Percentiles rank a stretch among this genome's conserved stretches.
These are phyloP conservation scores for Opisthograptis luteolata DNA, from an alignment of 2,888 invertebrate species.

Conservation along the genomic window DNA sequence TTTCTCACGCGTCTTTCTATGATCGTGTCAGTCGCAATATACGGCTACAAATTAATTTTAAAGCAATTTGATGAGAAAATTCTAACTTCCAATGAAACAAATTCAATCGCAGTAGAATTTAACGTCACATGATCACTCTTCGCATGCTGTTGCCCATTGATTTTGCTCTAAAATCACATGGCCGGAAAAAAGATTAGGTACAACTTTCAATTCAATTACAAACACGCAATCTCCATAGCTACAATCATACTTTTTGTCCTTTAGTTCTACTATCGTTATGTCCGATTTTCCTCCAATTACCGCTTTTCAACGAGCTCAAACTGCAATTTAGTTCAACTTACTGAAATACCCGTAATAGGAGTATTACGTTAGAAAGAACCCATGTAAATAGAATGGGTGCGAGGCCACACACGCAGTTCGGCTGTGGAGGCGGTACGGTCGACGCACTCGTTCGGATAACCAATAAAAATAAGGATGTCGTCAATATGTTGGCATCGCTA, in stretches of 20 bases:
- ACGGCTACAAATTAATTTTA: conserved; percentile 1
- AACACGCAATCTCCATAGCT: no score
- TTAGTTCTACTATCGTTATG: no score
- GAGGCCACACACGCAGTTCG: conserved; percentile 78
- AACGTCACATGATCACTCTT: neutral
- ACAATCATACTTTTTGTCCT: no score
- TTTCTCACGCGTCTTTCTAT: conserved; percentile 7
- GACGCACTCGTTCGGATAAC: conserved; percentile 74
- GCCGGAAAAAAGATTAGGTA: no score
- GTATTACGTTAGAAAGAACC: conserved; percentile 32
- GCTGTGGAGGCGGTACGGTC: conserved; percentile 72
- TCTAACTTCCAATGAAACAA: conserved; percentile 4
- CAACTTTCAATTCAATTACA: no score
- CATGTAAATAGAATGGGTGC: conserved; percentile 58
- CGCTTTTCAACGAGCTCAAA: neutral
- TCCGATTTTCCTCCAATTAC: no score
- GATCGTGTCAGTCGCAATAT: neutral
- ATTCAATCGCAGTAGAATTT: neutral
- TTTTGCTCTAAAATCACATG: neutral
- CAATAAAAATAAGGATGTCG: conserved; percentile 84
- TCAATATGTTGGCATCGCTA: conserved; percentile 79
- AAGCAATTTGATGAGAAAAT: neutral
- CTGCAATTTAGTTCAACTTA: conserved; percentile 1
- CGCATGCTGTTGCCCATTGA: neutral
- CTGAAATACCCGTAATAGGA: conserved; percentile 13